Base-by-base conservation (phyloP, 1,140 invertebrate genomes). In the Antheraea pernyi region DNA sequence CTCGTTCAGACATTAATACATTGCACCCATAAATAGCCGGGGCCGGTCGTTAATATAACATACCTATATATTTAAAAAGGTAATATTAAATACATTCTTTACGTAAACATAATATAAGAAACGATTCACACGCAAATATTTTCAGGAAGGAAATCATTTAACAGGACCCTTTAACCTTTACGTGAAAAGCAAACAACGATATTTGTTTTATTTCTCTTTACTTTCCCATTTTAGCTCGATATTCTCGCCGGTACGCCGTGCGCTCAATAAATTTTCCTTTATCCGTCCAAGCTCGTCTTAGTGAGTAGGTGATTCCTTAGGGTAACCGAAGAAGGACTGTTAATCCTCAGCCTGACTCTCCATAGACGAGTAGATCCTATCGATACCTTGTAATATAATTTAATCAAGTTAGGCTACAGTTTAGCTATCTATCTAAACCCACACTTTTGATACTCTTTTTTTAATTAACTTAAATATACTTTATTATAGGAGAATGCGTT, bases 181-280 rank as follows among this genome's bases (percentile, higher is more conserved):
- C 16, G 46, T 13, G 46, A 53, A 53, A 53, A 53, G 9, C 46
- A 53, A 53, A 16, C 46, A 53, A 53, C 6, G 46, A 53, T n/a
- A 13, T 53, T 53, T 53, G 46, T 53, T 53, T 53, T 53, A 53
- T 16, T 53, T 53, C 46, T 53, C 46, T 60, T 60, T 60, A 22
- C 16, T 19, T 60, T 30, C 13, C n/a, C 59, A 60, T 60, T 30
- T 60, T 16, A 60, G 59, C 59, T 30, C 22, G 22, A 60, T 60
- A 60, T 60, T 60, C 59, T 60, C 59, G 19, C 59, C 19, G 59
- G 59, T 53, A 53, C 46, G 10, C 59, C 8, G 59, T 22, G 59
- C 22, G 59, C 11, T 22, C 59, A 60, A 60, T 60, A 60, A 60
- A 60, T 60, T 60, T 60, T 22, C 19, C 46, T 53, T 53, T 53